Percentiles rank a stretch among this genome's conserved stretches.
These are phyloP conservation scores for Solenodon paradoxus DNA, from an alignment of 2,113 vertebrate species.

Conservation along the genomic window DNA sequence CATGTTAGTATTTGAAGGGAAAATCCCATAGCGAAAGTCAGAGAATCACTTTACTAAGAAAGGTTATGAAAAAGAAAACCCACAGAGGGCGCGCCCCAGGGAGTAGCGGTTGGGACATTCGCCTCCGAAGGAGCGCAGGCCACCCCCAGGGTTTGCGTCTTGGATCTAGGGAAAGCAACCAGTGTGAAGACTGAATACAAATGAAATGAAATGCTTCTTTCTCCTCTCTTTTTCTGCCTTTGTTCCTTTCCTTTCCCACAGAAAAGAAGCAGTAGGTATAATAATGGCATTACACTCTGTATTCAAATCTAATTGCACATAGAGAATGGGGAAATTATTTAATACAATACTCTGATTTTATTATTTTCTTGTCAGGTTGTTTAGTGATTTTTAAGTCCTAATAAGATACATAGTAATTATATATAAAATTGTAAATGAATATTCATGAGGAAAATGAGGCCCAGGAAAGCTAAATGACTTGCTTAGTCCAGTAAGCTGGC, in stretches of 20 bases:
- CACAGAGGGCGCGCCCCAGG: too few relatives aligned
- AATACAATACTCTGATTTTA: neutral
- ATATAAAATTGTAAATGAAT: neutral
- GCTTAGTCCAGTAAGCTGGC: neutral
- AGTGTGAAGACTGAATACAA: too few relatives aligned
- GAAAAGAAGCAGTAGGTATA: neutral
- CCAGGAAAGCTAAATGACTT: neutral
- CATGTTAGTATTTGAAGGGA: neutral
- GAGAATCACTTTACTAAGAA: neutral
- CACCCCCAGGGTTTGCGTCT: too few relatives aligned
- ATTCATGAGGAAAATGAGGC: neutral
- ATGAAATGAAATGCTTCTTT: too few relatives aligned
- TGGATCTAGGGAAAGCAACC: too few relatives aligned
- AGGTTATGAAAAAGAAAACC: neutral
- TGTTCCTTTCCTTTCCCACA: too few relatives aligned
- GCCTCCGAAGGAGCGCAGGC: too few relatives aligned
- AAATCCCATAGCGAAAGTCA: neutral
- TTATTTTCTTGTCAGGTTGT: slow-evolving; percentile 9
- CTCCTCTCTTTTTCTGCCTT: too few relatives aligned
- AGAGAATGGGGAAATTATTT: neutral
- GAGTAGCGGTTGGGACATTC: too few relatives aligned
- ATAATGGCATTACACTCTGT: neutral
- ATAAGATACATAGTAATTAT: neutral
- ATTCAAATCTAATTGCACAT: neutral
- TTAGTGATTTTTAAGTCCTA: neutral